A percentile compares a stretch with the other conserved stretches of the same genome.
Evolutionary conservation across 2,797 vertebrate species (phyloP).

Genomic region (Rhynchotus rufescens): DNA sequence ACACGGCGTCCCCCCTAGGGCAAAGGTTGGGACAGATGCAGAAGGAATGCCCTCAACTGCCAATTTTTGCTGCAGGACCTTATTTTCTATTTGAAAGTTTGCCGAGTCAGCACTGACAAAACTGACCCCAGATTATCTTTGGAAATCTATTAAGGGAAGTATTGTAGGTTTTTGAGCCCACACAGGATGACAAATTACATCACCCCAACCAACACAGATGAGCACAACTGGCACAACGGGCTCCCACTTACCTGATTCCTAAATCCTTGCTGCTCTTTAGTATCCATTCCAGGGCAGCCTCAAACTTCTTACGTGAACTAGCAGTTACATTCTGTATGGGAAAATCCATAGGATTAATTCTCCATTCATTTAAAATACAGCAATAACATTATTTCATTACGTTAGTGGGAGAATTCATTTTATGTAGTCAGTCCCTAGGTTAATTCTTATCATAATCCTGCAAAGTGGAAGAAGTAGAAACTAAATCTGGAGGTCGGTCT

Average conservation of each 20-base stretch:
- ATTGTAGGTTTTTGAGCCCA: not conserved
- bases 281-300: conserved; percentile 80
- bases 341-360: conserved; percentile 43
- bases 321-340: conserved; percentile 77
- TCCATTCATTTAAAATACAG: not conserved
- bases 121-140: not conserved
- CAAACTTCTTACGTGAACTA: conserved; percentile 73
- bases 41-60: not conserved
- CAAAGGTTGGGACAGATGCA: not conserved
- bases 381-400: not conserved
- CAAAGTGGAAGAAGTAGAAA: not conserved
- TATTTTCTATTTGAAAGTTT: not conserved
- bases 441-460: conserved; percentile 4
- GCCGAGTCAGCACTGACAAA: not conserved
- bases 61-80: not conserved
- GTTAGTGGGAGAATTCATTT: not conserved
- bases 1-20: not conserved
- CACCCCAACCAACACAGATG: not conserved
- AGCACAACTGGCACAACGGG: not conserved
- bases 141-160: not conserved
- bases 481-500: conserved; percentile 1
- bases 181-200: not conserved
- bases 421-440: not conserved
- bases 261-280: conserved; percentile 82
- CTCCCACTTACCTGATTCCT: conserved; percentile 79